Percentiles rank a stretch among this genome's conserved stretches.
Conservation (phyloP, 2,888 invertebrate species). For the Hydrotaea cyrtoneurina region DNA sequence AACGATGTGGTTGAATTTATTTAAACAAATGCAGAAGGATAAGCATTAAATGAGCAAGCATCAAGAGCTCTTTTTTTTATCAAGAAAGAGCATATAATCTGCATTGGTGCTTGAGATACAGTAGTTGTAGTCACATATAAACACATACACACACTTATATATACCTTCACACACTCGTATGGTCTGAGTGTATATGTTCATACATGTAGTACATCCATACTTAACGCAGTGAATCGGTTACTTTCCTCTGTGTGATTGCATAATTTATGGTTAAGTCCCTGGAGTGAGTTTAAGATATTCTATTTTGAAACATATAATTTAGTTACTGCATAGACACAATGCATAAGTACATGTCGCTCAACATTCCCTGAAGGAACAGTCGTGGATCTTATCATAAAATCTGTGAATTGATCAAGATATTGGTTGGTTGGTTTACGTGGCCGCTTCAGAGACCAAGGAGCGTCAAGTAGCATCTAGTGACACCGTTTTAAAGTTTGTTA, state of each 20-base stretch:
- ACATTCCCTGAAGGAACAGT: too few species aligned
- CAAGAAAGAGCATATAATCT: conserved; percentile 52
- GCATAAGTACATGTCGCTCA: too few species aligned
- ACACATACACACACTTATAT: not conserved
- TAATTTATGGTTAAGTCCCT: too few species aligned
- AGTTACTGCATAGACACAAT: too few species aligned
- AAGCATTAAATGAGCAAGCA: conserved; percentile 33
- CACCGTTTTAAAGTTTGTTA: too few species aligned
- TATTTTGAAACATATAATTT: too few species aligned
- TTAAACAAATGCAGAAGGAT: conserved; percentile 39
- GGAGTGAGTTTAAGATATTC: too few species aligned
- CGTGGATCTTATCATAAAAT: too few species aligned
- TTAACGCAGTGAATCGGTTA: not conserved
- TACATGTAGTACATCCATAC: not conserved
- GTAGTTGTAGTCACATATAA: not conserved
- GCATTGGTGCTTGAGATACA: conserved; percentile 26
- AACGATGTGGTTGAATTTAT: conserved; percentile 38
- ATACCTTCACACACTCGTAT: not conserved
- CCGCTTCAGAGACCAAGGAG: too few species aligned
- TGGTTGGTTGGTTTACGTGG: too few species aligned
- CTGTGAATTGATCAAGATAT: too few species aligned
- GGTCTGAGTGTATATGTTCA: not conserved
- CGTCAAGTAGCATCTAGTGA: too few species aligned
- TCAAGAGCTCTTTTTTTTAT: conserved; percentile 34
- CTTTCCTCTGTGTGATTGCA: not conserved